Percentiles rank a stretch among this genome's conserved stretches.
These are phyloP conservation scores for Scophthalmus maximus DNA, from an alignment of 2,113 vertebrate genomes.

Conservation along the genomic window DNA sequence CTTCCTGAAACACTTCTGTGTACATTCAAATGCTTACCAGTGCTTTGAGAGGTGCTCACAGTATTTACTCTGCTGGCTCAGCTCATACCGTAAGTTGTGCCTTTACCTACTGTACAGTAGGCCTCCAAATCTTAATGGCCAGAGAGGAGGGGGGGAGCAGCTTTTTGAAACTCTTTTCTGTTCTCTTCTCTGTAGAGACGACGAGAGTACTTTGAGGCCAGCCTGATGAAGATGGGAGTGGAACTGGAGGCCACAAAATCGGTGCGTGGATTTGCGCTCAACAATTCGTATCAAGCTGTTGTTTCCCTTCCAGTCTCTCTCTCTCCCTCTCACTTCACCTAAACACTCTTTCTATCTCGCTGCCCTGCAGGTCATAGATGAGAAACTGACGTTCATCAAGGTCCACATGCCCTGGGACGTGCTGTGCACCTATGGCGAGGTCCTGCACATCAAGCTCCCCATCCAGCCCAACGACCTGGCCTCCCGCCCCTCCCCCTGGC, in stretches of 20 bases:
- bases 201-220: conserved; percentile 89
- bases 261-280: too few species aligned
- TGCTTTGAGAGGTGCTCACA: too few species aligned
- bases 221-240: conserved; percentile 89
- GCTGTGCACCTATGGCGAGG: conserved; percentile 89
- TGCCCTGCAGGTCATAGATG: conserved; percentile 86
- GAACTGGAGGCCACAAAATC: conserved; percentile 89
- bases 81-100: too few species aligned
- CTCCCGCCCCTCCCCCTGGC: conserved; percentile 82
- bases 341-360: neutral
- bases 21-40: too few species aligned
- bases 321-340: neutral
- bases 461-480: conserved; percentile 87
- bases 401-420: conserved; percentile 93
- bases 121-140: too few species aligned
- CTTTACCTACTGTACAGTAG: too few species aligned
- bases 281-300: conserved; percentile 64
- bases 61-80: too few species aligned
- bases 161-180: neutral
- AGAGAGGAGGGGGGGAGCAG: neutral
- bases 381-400: conserved; percentile 89
- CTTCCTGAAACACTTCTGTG: too few species aligned
- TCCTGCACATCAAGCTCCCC: conserved; percentile 94
- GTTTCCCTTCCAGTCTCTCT: neutral
- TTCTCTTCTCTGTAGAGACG: conserved; percentile 80